Percentiles rank a stretch among this genome's conserved stretches.
These are phyloP conservation scores for Anorthoa munda DNA, from an alignment of 2,888 invertebrate species.

Conservation along the genomic window DNA sequence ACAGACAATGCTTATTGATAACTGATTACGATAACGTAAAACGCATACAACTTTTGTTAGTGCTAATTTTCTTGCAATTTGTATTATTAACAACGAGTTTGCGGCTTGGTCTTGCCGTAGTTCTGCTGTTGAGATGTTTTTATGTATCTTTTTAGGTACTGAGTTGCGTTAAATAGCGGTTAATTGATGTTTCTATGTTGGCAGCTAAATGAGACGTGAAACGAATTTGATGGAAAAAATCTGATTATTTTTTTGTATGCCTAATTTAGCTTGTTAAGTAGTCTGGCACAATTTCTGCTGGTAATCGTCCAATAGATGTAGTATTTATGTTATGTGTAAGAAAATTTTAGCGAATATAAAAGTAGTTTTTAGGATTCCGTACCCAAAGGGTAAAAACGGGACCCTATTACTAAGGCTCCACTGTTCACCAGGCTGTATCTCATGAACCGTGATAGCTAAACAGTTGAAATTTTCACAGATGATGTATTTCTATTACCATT, in stretches of 20 bases:
- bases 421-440: too few relatives aligned
- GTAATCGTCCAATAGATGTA: background rate
- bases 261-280: slow-evolving; percentile 20
- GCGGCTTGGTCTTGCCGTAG: slow-evolving; percentile 20
- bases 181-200: slow-evolving; percentile 67
- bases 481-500: too few relatives aligned
- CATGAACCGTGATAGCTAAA: too few relatives aligned
- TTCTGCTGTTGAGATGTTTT: slow-evolving; percentile 7
- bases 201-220: slow-evolving; percentile 45
- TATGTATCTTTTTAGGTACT: slow-evolving; percentile 31
- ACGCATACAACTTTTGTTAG: slow-evolving; percentile 45
- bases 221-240: slow-evolving; percentile 22
- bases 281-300: background rate
- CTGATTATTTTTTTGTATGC: slow-evolving; percentile 1
- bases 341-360: background rate
- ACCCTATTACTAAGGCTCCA: too few relatives aligned
- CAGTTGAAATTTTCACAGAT: too few relatives aligned
- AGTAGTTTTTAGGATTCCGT: background rate
- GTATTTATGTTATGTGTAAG: too few relatives aligned
- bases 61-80: slow-evolving; percentile 45
- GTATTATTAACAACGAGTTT: slow-evolving; percentile 44
- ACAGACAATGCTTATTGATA: slow-evolving; percentile 49
- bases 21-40: slow-evolving; percentile 59
- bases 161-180: slow-evolving; percentile 50
- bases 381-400: too few relatives aligned